These are phyloP conservation scores for Pectinophora gossypiella DNA, from an alignment of 1,140 invertebrate genomes.

Conservation along the genomic window DNA sequence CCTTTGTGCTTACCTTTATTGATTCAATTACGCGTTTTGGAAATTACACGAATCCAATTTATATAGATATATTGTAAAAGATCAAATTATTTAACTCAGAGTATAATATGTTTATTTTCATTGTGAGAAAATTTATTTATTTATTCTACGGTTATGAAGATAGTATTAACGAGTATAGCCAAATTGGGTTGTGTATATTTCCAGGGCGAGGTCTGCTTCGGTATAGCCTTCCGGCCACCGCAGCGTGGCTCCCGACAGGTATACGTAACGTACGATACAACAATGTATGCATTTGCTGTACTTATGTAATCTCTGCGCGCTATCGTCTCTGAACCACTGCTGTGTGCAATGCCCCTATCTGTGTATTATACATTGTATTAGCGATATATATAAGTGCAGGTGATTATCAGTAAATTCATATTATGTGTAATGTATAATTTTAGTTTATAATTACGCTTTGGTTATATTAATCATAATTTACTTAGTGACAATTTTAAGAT, in stretches of 20 bases:
- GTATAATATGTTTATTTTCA: conserved; percentile 52
- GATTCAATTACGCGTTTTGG: conserved; percentile 35
- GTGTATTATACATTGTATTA: conserved; percentile 69
- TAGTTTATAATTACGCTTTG: conserved; percentile 72
- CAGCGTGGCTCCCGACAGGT: neutral
- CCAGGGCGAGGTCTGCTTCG: too few species aligned
- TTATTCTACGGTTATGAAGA: conserved; percentile 45
- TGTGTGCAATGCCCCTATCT: conserved; percentile 58
- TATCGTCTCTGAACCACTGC: conserved; percentile 49
- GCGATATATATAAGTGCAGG: conserved; percentile 44
- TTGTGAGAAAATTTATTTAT: conserved; percentile 54
- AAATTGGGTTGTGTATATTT: conserved; percentile 32
- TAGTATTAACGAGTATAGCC: conserved; percentile 40
- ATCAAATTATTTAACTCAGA: conserved; percentile 60
- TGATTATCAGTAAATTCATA: conserved; percentile 49
- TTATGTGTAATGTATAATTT: conserved; percentile 67
- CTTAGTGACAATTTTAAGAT: conserved; percentile 64
- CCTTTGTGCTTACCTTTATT: conserved; percentile 7
- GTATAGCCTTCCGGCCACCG: too few species aligned
- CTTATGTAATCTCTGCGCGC: conserved; percentile 44
- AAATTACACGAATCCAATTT: conserved; percentile 36
- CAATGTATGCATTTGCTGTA: conserved; percentile 38
- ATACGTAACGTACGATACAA: neutral
- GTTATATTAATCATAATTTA: conserved; percentile 72
- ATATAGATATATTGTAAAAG: conserved; percentile 50